phyloP scores from a whole-genome alignment of 2,888 invertebrate genomes.

The Mesorhabditis belari region DNA sequence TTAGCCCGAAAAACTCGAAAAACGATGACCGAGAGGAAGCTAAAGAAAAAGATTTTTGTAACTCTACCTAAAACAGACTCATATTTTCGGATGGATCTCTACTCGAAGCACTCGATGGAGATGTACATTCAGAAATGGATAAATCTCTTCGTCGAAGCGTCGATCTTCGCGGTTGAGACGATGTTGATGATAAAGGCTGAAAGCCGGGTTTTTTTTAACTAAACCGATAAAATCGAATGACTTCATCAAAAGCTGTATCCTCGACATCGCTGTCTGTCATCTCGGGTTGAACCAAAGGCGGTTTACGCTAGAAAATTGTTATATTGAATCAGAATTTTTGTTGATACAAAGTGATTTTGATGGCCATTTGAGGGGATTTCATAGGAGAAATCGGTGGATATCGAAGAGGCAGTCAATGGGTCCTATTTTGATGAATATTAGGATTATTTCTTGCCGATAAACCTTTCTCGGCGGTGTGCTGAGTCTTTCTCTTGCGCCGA shows the following conservation, averaged over 20 bases:
- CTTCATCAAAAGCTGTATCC: slow-evolving; percentile 19
- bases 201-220: too few species aligned
- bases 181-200: slow-evolving; percentile 3
- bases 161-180: slow-evolving; percentile 1
- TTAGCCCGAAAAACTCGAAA: slow-evolving; percentile 38
- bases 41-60: too few species aligned
- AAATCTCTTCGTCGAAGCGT: slow-evolving; percentile 21
- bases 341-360: not conserved
- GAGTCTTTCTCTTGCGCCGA: slow-evolving; percentile 43
- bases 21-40: slow-evolving; percentile 45
- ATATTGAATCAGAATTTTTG: too few species aligned
- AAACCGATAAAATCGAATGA: too few species aligned
- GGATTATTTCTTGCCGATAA: too few species aligned
- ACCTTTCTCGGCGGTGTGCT: slow-evolving; percentile 42
- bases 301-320: not conserved
- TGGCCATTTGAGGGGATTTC: too few species aligned
- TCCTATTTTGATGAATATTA: too few species aligned
- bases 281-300: slow-evolving; percentile 48
- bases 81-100: slow-evolving; percentile 43
- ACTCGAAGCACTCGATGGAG: slow-evolving; percentile 42
- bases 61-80: slow-evolving; percentile 40
- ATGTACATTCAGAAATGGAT: slow-evolving; percentile 39
- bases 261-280: slow-evolving; percentile 42
- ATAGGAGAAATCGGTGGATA: slow-evolving; percentile 45
- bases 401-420: slow-evolving; percentile 34